Base-by-base conservation (phyloP, 2,797 vertebrate genomes). In the Leptatherina wallacei region DNA sequence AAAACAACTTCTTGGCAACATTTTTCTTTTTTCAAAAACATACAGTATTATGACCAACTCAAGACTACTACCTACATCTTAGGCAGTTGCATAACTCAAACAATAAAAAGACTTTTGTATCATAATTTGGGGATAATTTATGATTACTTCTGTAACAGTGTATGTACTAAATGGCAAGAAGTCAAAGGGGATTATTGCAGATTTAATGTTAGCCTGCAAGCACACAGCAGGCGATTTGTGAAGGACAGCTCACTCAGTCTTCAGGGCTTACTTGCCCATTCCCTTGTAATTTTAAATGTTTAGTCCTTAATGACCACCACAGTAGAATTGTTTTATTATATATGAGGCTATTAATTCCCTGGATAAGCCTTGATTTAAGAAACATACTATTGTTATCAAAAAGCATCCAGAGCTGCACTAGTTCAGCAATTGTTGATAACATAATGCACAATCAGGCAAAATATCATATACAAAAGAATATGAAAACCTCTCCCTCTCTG, bases 281-380 rank as follows among this genome's bases (percentile, higher is more conserved):
- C 84, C 58, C 56, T 82, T 87, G 73, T 82, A 81, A 75, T 86
- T 86, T 81, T 74, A 78, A 88, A 79, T 87, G 83, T 87, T 88
- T 85, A 87, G 85, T 89, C 80, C 76, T 82, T 85, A 90, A 89
- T 85, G 75, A 69, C 78, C 77, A 83, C 16, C 69, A 70, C 79
- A 84, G 84, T 87, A 81, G 78, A 78, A 86, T 85, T 61, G 0
- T 85, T 84, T 83, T 82, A 89, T 77, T 81, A 88, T 89, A 85
- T 80, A 69, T 60, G 69, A 85, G 75, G 71, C 75, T 55, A 79
- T 88, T 85, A 83, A 88, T 78, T 83, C 62, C 68, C 44, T 51
- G 71, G 75, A 75, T 82, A 80, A 75, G 76, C 85, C 80, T 76
- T 84, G 82, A 87, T 90, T 90, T 83, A 84, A 89, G 80, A 89